phyloP scores from a whole-genome alignment of 1,140 invertebrate genomes.

The Drosophila nigrodunni region DNA sequence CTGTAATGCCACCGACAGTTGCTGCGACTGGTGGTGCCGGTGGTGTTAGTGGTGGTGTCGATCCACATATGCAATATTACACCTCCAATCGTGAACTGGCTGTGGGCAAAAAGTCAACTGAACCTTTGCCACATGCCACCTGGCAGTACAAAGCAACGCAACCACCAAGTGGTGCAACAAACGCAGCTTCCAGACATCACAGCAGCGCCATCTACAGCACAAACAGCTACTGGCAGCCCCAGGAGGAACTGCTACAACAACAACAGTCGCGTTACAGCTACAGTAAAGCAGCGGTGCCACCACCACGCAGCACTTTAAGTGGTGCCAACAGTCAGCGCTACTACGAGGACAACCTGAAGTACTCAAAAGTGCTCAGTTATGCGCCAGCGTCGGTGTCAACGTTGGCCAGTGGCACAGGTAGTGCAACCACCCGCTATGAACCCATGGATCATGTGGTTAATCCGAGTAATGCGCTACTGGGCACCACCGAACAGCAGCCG shows the following conservation, averaged over 20 bases:
- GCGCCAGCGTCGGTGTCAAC: not conserved
- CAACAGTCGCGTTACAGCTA: slow-evolving; percentile 48
- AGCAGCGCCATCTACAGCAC: slow-evolving; percentile 28
- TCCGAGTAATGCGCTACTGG: slow-evolving; percentile 64
- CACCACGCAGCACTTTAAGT: not conserved
- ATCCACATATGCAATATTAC: slow-evolving; percentile 73
- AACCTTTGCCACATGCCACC: slow-evolving; percentile 34
- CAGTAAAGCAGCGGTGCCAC: slow-evolving; percentile 23
- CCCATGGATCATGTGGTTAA: slow-evolving; percentile 69
- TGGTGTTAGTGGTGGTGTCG: slow-evolving; percentile 31
- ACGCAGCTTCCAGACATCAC: slow-evolving; percentile 30
- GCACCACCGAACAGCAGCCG: slow-evolving; percentile 67
- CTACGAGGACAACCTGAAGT: slow-evolving; percentile 68
- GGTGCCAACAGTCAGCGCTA: slow-evolving; percentile 36
- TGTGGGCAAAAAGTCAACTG: slow-evolving; percentile 47
- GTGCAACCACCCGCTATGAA: slow-evolving; percentile 32
- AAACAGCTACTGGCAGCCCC: slow-evolving; percentile 33
- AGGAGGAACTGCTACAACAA: slow-evolving; percentile 32
- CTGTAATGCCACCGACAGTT: slow-evolving; percentile 49
- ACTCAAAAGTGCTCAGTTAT: slow-evolving; percentile 19
- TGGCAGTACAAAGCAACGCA: slow-evolving; percentile 59
- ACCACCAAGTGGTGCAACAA: slow-evolving; percentile 26
- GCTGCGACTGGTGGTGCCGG: slow-evolving; percentile 26
- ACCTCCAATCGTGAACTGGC: slow-evolving; percentile 69
- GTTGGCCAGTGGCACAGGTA: slow-evolving; percentile 18